Conservation (phyloP, 2,888 invertebrate species). For the Syritta pipiens region DNA sequence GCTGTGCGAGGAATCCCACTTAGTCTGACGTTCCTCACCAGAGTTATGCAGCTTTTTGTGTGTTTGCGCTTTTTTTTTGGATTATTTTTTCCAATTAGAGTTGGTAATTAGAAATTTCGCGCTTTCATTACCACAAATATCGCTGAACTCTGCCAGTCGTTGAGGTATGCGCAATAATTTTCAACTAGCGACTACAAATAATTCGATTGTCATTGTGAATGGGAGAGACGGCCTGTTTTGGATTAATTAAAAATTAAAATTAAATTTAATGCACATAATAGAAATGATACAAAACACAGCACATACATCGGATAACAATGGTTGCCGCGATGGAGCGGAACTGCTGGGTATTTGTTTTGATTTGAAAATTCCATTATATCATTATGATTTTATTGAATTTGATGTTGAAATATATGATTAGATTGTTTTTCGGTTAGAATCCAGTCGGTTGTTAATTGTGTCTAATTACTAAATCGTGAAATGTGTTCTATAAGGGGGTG, state of each 20-base stretch:
- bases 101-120: constrained; percentile 54
- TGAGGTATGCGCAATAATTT: constrained; percentile 13
- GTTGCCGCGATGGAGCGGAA: not conserved
- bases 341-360: constrained; percentile 10
- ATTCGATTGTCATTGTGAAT: not conserved
- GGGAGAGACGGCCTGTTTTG: constrained; percentile 2
- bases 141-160: not conserved
- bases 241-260: constrained; percentile 57
- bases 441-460: constrained; percentile 26
- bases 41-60: constrained; percentile 1
- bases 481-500: not conserved
- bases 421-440: constrained; percentile 30
- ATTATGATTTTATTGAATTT: constrained; percentile 58
- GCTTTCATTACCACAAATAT: constrained; percentile 49
- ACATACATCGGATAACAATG: not conserved
- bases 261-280: constrained; percentile 36
- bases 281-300: not conserved
- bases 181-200: not conserved
- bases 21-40: constrained; percentile 26
- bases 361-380: constrained; percentile 43
- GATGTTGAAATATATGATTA: constrained; percentile 46
- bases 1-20: constrained; percentile 11
- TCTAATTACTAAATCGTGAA: constrained; percentile 15
- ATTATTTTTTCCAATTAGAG: constrained; percentile 43
- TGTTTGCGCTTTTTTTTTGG: not conserved